Evolutionary conservation across 2,888 invertebrate genomes (phyloP), one percentile per base, ranked within the genome.

Genomic region (Meloe dianella): DNA sequence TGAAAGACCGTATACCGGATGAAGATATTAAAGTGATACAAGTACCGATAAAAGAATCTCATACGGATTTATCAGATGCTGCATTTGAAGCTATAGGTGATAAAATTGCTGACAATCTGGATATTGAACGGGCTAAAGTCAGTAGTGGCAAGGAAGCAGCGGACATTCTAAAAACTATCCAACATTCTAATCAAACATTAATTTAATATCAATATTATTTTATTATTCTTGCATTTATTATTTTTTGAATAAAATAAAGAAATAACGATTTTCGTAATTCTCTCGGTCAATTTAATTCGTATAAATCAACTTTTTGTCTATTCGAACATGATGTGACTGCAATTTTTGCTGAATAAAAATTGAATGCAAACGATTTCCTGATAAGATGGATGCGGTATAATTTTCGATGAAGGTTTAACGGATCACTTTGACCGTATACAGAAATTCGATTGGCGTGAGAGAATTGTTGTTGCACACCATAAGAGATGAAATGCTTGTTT

Each of bases 51-150:
- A 80, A 78, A 71, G 77, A 81, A 64, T 77, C 78, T 9, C 78
- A 77, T 63, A 68, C 76, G 35, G 68, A 82, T 71, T 67, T 83
- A 63, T 80, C 84, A 6, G 85, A 85, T 69, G 77, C 73, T 30
- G 82, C 81, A 1, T 83, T 80, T 66, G 82, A 84, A 69, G 76
- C 79, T 32, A 77, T 83, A 75, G 85, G 85, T 6, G 85, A 85
- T 75, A 73, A 77, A 41, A 74, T 84, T 22, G 78, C 79, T 10
- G 82, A 83, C 73, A 80, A 78, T 2, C 58, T 84, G 20, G 84
- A 84, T 77, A 75, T 79, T 22, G 73, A 71, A 22, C 73, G 83
- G 30, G 77, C 77, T 29, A 78, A 78, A 66, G 75, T 81, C 47
- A 72, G 73, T 17, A 78, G 71, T 62, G 84, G 82, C 27, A 74